Conservation (phyloP, 2,888 invertebrate species). For the Cenopis cana region DNA sequence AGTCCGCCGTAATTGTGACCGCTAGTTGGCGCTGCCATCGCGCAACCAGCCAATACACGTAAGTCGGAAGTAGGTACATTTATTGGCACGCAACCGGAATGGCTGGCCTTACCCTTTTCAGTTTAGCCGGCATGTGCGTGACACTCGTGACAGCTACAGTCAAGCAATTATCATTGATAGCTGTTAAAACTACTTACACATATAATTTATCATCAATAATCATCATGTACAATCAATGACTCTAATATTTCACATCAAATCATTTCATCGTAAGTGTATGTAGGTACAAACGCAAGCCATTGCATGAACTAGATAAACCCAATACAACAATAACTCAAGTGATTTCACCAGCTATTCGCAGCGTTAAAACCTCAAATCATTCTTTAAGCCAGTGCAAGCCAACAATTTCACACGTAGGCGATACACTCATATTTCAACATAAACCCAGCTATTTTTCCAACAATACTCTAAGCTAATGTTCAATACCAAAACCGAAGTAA, state of each 20-base stretch:
- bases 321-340: slow-evolving; percentile 5
- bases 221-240: no score
- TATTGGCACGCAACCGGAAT: slow-evolving; percentile 5
- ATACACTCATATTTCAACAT: slow-evolving; percentile 25
- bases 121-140: background rate
- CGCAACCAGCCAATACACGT: no score
- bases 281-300: background rate
- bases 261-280: no score
- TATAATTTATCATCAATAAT: no score
- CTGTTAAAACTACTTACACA: background rate
- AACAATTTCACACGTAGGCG: slow-evolving; percentile 23
- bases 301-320: background rate
- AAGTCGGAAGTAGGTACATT: background rate
- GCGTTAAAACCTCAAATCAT: slow-evolving; percentile 10
- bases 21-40: no score
- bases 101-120: background rate
- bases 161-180: background rate
- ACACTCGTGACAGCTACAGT: background rate
- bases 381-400: slow-evolving; percentile 3
- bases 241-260: no score
- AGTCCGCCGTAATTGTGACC: no score
- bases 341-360: background rate
- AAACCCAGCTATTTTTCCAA: slow-evolving; percentile 41
- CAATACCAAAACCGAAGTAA: slow-evolving; percentile 43
- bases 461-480: slow-evolving; percentile 44